Evolutionary conservation across 2,113 vertebrate genomes (phyloP), one percentile per base, ranked within the genome.

Genomic region (Trochalopteron elliotii): DNA sequence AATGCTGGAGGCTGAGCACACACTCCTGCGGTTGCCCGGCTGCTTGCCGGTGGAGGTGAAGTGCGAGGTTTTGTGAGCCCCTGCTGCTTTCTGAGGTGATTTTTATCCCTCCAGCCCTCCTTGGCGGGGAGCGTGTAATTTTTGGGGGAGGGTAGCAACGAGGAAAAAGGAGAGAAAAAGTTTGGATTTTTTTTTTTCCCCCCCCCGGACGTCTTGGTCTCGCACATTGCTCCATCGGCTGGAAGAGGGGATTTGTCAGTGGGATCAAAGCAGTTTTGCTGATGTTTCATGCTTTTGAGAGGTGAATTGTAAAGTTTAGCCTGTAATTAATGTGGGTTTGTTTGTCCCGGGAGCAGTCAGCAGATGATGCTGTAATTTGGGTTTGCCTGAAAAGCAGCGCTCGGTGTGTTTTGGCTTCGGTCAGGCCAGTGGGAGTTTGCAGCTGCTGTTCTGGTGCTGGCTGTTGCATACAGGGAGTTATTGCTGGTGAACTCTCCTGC

Each of bases 361-460:
- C 80, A 87, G 92, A 89, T 71, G 90, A 90, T 93, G 96, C 93
- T 81, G 93, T 93, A 42, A 89, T 95, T 94, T 75, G 92, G 72
- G 92, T 89, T 96, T 94, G 96, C 93, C 94, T 92, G 87, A 30
- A 94, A 86, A 95, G 93, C 88, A 28, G 52, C 0, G 1, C 17
- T 39, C 3, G 10, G 75, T 28, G 82, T 69, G 90, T 89, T 92
- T 49, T 24, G 79, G 64, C 93, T 96, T 59, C 0, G 40, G 44
- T 74, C 90, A 39, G 72, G 85, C 68, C 69, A 5, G 59, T 27
- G 85, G 79, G 85, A 95, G 94, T 89, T 92, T 23, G 86, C 92
- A 94, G 93, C 90, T 90, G 93, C 91, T 89, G 68, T 15, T 88
- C 83, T 55, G 30, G 50, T 53, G 71, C 82, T 69, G 87, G 52